Evolutionary conservation across 2,888 invertebrate genomes (phyloP), one percentile per base, ranked within the genome.

Genomic region (Eucera pruinosa): DNA sequence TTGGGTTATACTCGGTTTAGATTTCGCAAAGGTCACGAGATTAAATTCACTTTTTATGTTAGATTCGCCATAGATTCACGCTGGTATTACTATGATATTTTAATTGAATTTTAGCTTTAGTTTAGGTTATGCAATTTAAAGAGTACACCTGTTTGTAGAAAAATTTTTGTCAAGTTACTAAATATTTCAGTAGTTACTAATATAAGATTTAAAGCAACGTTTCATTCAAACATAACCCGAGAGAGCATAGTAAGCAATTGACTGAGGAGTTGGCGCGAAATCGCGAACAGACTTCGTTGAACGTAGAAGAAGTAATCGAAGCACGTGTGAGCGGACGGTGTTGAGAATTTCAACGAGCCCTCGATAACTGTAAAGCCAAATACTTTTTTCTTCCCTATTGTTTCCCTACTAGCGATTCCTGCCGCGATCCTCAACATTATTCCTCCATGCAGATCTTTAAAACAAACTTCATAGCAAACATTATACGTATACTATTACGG

Each of bases 301-400:
- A 64, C 71, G 66, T 18, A 18, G 50, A 64, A 71, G 64, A 74
- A 52, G 57, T 69, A 80, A 80, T 80, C 80, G 80, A 80, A 79
- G 80, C 80, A 80, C 80, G 80, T 58, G 80, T 78, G 80, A 61
- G 71, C 54, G 60, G 30, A 45, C 55, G 23, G 54, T 20, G 80
- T 50, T 54, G 68, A 71, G 83, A 84, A 83, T 84, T 78, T 72
- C 78, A 86, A 85, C 64, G 75, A 75, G 65, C 65, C 67, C 67
- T 68, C 61, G 72, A 67, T 84, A 85, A 85, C 84, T 82, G 86
- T 86, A 84, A 75, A 81, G 57, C 55, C 64, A 43, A 65, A 47
- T 69, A 57, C 61, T 72, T 73, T 69, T 66, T 47, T 27, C 11
- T n/a, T 41, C 48, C n/a, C 62, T 65, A 54, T 54, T 72, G 73